Evolutionary conservation across 2,888 invertebrate genomes (phyloP), one percentile per base, ranked within the genome.

Genomic region (Lampropteryx suffumata): DNA sequence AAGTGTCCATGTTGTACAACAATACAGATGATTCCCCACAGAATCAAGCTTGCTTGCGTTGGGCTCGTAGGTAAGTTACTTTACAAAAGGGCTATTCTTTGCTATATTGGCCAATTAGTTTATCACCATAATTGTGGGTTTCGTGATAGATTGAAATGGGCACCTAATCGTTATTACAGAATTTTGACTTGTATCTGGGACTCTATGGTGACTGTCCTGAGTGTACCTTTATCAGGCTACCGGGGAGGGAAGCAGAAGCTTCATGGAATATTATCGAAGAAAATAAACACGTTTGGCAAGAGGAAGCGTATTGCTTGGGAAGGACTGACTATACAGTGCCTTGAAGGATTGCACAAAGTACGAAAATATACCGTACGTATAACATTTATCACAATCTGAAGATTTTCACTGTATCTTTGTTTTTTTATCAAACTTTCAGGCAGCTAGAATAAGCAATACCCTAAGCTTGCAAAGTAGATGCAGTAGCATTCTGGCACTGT

Each of bases 121-220:
- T n/a, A n/a, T n/a, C n/a, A n/a, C n/a, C n/a, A n/a, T n/a, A n/a
- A n/a, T n/a, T n/a, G n/a, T n/a, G n/a, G n/a, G n/a, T n/a, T n/a
- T n/a, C n/a, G n/a, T n/a, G n/a, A n/a, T n/a, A n/a, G n/a, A n/a
- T n/a, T n/a, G n/a, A n/a, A n/a, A n/a, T n/a, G n/a, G n/a, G n/a
- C n/a, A n/a, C n/a, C n/a, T n/a, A n/a, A n/a, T n/a, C n/a, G n/a
- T n/a, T n/a, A 11, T 42, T 42, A 14, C 59, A 91, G 95, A 49
- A 94, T 98, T 27, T 80, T 98, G 40, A 97, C 97, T 0, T 96
- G 96, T 66, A 97, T 97, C 70, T 98, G 98, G 98, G 95, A 95
- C 29, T 96, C 96, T 0, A 95, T 98, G 92, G 94, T 98, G 52
- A 95, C 95, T 10, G 96, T 98, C 0, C 84, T 98, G 10, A 96